Percentiles rank a stretch among this genome's conserved stretches.
phyloP scores from a whole-genome alignment of 1,140 invertebrate genomes.

The Neuroterus valhalla region DNA sequence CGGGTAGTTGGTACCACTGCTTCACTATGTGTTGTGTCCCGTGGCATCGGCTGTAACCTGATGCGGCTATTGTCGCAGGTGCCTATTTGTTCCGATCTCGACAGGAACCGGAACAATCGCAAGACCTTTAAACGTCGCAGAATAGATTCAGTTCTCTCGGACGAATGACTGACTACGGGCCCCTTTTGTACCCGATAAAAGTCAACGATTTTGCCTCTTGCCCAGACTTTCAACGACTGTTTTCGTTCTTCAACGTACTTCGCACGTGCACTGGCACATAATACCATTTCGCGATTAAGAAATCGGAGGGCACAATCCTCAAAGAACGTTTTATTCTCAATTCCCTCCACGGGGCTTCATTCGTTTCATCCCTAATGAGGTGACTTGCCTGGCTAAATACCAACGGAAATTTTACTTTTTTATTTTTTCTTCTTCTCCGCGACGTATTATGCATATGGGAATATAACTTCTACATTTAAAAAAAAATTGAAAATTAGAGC shows the following conservation, averaged over 20 bases:
- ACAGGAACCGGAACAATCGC: conserved; percentile 29
- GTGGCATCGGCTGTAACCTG: conserved; percentile 47
- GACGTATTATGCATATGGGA: conserved; percentile 28
- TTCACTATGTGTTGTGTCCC: conserved; percentile 12
- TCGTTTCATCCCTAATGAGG: conserved; percentile 10
- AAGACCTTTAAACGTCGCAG: conserved; percentile 41
- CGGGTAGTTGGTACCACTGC: conserved; percentile 28
- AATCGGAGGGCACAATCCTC: neutral
- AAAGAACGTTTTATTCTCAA: conserved; percentile 7
- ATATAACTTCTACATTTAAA: neutral
- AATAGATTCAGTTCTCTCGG: conserved; percentile 33
- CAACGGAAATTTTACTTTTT: conserved; percentile 32
- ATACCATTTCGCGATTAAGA: conserved; percentile 29
- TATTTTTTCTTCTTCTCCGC: neutral
- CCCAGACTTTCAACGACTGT: conserved; percentile 54
- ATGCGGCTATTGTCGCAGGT: conserved; percentile 52
- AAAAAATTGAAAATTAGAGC: too few species aligned
- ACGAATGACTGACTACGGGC: conserved; percentile 32
- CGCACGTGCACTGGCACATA: conserved; percentile 42
- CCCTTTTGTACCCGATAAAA: conserved; percentile 45
- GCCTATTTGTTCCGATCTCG: conserved; percentile 43
- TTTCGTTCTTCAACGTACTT: conserved; percentile 49
- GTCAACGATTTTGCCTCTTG: conserved; percentile 44
- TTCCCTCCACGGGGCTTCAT: neutral
- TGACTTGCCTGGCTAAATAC: neutral